Evolutionary conservation across 1,140 invertebrate species (phyloP).

Genomic region (Cataglyphis hispanica): DNA sequence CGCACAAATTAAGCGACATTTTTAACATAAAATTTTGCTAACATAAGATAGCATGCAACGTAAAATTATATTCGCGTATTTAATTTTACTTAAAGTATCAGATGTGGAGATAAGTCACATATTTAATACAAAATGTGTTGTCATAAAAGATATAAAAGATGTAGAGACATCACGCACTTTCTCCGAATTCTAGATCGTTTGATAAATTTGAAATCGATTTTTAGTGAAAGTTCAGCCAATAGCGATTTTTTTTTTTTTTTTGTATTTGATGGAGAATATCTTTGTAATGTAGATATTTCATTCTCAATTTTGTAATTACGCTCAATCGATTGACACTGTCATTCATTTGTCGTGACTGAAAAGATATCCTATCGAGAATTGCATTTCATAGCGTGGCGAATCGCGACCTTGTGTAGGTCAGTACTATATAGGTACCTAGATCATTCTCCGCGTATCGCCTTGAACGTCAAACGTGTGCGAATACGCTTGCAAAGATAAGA

Average conservation of each 20-base stretch:
- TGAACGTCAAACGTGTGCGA: not conserved
- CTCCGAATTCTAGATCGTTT: not conserved
- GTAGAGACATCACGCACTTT: not conserved
- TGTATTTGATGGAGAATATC: not conserved
- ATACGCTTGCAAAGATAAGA: not conserved
- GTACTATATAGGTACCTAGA: not conserved
- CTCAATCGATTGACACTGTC: not conserved
- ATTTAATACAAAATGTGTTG: not conserved
- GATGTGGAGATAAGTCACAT: not conserved
- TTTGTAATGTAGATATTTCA: not conserved
- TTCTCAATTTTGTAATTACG: not conserved
- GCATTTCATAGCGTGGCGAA: constrained; percentile 10
- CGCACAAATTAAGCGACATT: not conserved
- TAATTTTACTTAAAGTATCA: constrained; percentile 2
- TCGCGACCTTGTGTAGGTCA: constrained; percentile 44
- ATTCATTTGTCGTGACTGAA: constrained; percentile 16
- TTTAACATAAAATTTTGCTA: not conserved
- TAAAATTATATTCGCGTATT: too few species aligned
- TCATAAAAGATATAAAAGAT: not conserved
- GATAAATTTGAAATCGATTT: not conserved
- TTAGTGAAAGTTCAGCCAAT: not conserved
- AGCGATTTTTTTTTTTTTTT: not conserved
- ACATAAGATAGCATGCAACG: not conserved
- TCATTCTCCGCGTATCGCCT: constrained; percentile 11
- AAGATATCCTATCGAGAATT: not conserved